Percentiles rank a stretch among this genome's conserved stretches.
Conservation (phyloP, 1,140 invertebrate genomes). For the Drosophila pallidifrons region DNA sequence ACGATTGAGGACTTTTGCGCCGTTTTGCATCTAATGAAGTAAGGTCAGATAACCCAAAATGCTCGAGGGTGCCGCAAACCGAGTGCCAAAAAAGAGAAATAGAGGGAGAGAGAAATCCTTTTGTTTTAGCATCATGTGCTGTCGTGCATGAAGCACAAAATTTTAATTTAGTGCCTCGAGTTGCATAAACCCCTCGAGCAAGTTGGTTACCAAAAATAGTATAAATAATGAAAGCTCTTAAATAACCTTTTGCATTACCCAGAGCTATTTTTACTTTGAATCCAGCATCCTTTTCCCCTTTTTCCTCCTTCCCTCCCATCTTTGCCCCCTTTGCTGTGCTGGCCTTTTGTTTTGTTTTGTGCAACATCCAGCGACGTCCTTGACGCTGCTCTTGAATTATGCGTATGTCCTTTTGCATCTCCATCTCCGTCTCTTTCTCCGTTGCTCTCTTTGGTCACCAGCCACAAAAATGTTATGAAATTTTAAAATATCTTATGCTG, state of each 20-base stretch:
- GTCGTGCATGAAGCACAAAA: conserved; percentile 24
- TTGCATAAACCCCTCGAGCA: conserved; percentile 7
- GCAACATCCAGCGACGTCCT: conserved; percentile 17
- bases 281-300: conserved; percentile 17
- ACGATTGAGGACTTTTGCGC: conserved; percentile 91
- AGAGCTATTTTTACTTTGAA: conserved; percentile 60
- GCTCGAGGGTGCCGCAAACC: not conserved
- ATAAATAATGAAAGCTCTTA: conserved; percentile 77
- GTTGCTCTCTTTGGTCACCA: not conserved
- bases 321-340: not conserved
- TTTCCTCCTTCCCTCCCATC: not conserved
- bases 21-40: conserved; percentile 84
- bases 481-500: conserved; percentile 59
- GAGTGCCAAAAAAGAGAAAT: not conserved
- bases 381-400: conserved; percentile 45
- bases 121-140: conserved; percentile 21
- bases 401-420: conserved; percentile 17
- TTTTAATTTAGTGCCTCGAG: conserved; percentile 52
- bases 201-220: conserved; percentile 37
- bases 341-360: conserved; percentile 8
- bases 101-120: not conserved
- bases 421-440: not conserved
- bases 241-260: conserved; percentile 56
- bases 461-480: conserved; percentile 56
- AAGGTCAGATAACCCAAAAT: conserved; percentile 37